Percentiles rank a stretch among this genome's conserved stretches.
phyloP scores from a whole-genome alignment of 2,888 invertebrate species.

The Antitype chi region DNA sequence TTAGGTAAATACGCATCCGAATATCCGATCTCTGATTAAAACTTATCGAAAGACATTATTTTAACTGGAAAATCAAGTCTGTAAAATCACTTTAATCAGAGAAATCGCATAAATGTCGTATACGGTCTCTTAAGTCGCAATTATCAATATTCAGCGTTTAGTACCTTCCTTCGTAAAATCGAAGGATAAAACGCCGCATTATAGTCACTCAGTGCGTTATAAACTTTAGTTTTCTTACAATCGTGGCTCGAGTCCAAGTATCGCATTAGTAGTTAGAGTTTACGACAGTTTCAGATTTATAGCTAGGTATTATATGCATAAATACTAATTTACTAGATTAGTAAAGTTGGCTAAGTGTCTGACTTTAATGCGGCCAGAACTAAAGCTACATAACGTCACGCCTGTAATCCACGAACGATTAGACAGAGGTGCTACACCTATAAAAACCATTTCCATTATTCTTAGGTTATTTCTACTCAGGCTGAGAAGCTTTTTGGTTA shows the following conservation, averaged over 20 bases:
- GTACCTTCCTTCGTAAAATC: neutral
- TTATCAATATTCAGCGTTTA: neutral
- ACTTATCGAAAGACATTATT: no score
- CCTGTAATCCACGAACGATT: no score
- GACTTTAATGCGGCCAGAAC: neutral
- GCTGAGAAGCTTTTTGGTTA: no score
- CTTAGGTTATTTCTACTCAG: no score
- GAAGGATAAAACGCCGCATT: neutral
- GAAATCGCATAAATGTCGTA: no score
- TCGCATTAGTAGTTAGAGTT: constrained; percentile 19
- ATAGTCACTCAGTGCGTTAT: constrained; percentile 2
- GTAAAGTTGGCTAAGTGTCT: neutral
- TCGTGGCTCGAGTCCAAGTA: constrained; percentile 49
- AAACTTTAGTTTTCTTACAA: constrained; percentile 14
- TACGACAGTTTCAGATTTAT: constrained; percentile 39
- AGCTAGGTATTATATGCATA: constrained; percentile 11
- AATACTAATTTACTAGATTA: constrained; percentile 12
- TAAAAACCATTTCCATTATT: no score
- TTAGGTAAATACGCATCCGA: no score
- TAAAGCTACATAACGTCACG: neutral
- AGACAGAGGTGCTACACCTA: no score
- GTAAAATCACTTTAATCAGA: no score
- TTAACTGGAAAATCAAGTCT: no score
- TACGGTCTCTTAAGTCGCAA: neutral
- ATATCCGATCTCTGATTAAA: no score